Conservation (phyloP, 1,140 invertebrate genomes). For the Halyomorpha halys region DNA sequence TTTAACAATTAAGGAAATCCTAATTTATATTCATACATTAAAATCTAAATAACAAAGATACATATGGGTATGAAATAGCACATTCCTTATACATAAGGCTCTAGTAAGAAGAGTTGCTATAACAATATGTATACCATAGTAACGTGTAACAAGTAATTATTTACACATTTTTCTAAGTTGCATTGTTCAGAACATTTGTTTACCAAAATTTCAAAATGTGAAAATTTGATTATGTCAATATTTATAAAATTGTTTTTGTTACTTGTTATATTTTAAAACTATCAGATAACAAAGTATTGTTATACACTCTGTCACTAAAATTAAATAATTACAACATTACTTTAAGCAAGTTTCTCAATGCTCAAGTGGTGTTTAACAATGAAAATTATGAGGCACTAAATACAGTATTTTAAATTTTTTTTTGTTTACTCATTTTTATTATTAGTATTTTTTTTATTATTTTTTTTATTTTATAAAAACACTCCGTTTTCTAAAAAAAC, state of each 20-base stretch:
- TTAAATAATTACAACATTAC: background rate
- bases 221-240: background rate
- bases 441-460: background rate
- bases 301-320: background rate
- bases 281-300: background rate
- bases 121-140: conserved; percentile 17
- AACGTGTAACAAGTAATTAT: conserved; percentile 20
- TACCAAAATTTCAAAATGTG: background rate
- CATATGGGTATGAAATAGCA: conserved; percentile 10
- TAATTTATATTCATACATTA: background rate
- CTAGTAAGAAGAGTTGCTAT: conserved; percentile 13
- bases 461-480: conserved; percentile 10
- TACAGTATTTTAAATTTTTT: background rate
- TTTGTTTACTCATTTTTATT: too few relatives aligned
- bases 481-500: background rate
- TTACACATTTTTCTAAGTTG: conserved; percentile 10
- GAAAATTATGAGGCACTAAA: conserved; percentile 10
- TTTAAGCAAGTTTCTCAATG: conserved; percentile 5
- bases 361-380: conserved; percentile 7
- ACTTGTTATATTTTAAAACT: background rate
- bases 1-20: background rate
- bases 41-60: background rate
- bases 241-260: background rate
- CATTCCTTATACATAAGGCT: conserved; percentile 13
- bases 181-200: background rate